These are phyloP conservation scores for Salvelinus namaycush DNA, from an alignment of 2,113 vertebrate species.

Conservation along the genomic window DNA sequence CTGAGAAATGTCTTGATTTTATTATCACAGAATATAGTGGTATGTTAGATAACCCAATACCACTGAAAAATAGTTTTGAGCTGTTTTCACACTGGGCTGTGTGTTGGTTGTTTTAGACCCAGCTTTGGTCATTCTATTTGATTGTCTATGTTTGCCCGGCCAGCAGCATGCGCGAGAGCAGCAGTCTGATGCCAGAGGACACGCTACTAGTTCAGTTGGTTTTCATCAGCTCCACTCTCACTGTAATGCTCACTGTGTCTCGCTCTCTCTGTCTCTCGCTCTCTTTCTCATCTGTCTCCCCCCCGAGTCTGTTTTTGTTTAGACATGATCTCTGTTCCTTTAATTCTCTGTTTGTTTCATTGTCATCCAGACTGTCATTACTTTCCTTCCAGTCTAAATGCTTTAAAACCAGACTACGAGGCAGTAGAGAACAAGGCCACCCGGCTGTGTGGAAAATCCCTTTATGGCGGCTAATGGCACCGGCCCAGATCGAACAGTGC, in stretches of 20 bases:
- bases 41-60: neutral
- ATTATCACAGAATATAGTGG: neutral
- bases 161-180: slow-evolving; percentile 51
- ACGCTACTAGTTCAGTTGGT: slow-evolving; percentile 66
- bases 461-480: slow-evolving; percentile 34
- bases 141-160: slow-evolving; percentile 12
- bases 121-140: slow-evolving; percentile 47
- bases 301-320: slow-evolving; percentile 52
- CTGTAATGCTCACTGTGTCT: slow-evolving; percentile 43
- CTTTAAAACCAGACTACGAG: slow-evolving; percentile 39
- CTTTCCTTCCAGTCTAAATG: slow-evolving; percentile 38
- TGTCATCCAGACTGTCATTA: slow-evolving; percentile 43
- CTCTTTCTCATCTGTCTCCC: neutral
- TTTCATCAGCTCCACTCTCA: slow-evolving; percentile 64
- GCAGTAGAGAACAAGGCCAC: slow-evolving; percentile 34
- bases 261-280: slow-evolving; percentile 52
- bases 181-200: slow-evolving; percentile 40
- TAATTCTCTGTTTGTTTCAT: slow-evolving; percentile 35
- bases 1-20: slow-evolving; percentile 3
- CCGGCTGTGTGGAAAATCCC: slow-evolving; percentile 60
- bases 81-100: slow-evolving; percentile 2
- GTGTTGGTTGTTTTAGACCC: slow-evolving; percentile 38
- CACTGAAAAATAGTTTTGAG: neutral
- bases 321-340: slow-evolving; percentile 44
- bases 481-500: slow-evolving; percentile 56